Evolutionary conservation across 2,113 vertebrate genomes (phyloP).

Genomic region (Naja naja): DNA sequence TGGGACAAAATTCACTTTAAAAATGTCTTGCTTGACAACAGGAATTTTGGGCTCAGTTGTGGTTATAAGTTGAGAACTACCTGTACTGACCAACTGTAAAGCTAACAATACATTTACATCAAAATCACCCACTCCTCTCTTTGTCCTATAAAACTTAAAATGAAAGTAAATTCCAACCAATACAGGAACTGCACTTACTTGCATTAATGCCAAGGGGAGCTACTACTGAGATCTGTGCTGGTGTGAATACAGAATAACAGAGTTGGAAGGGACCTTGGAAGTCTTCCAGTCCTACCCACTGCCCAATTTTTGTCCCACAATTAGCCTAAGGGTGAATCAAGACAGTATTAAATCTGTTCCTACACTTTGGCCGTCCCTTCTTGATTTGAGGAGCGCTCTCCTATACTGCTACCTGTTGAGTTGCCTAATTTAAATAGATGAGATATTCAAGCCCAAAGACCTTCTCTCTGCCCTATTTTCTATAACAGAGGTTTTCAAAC

Average conservation of each 20-base stretch:
- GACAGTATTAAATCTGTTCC: not conserved
- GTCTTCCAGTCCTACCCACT: not conserved
- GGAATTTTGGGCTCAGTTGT: not conserved
- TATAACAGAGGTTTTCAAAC: too few relatives aligned
- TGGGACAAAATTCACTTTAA: not conserved
- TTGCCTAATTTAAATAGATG: not conserved
- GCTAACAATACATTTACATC: not conserved
- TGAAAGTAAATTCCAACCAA: not conserved
- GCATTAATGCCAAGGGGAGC: not conserved
- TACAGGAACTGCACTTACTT: not conserved
- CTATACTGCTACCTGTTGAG: not conserved
- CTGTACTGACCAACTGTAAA: not conserved
- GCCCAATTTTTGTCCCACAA: not conserved
- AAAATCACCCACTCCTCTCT: not conserved
- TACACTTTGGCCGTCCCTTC: not conserved
- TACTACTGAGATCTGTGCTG: not conserved
- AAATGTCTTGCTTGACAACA: not conserved
- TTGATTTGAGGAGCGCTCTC: not conserved
- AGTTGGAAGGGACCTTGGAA: not conserved
- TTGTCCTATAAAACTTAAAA: not conserved
- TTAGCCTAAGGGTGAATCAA: not conserved
- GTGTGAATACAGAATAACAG: not conserved
- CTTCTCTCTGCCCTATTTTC: not conserved
- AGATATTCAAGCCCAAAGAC: not conserved
- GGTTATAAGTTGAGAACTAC: not conserved